A percentile compares a stretch with the other conserved stretches of the same genome.
These are phyloP conservation scores for Orthosia incerta DNA, from an alignment of 2,888 invertebrate genomes.

Conservation along the genomic window DNA sequence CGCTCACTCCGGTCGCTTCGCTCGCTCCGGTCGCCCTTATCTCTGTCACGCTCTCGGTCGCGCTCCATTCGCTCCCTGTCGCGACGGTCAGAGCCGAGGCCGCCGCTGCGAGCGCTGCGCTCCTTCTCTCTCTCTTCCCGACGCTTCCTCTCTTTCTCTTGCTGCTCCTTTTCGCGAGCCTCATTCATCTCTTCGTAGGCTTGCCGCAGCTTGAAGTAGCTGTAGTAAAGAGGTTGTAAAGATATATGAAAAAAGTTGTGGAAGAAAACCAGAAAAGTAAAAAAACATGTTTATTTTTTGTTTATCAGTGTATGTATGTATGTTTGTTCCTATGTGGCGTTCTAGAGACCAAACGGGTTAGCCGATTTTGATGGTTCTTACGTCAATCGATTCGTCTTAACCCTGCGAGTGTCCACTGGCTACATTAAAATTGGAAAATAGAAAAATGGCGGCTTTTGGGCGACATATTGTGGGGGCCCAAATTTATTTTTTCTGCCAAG, in stretches of 20 bases:
- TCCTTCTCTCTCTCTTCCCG: constrained; percentile 87
- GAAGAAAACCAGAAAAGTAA: too few relatives aligned
- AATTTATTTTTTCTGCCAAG: too few relatives aligned
- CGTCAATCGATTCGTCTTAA: too few relatives aligned
- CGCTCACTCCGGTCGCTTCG: constrained; percentile 79
- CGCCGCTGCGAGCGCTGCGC: constrained; percentile 79
- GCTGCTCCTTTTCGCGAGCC: constrained; percentile 91
- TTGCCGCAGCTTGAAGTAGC: constrained; percentile 93
- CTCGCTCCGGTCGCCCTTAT: constrained; percentile 76
- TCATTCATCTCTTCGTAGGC: constrained; percentile 93
- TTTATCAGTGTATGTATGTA: too few relatives aligned
- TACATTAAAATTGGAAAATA: too few relatives aligned
- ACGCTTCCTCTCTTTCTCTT: constrained; percentile 89
- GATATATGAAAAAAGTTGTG: neutral
- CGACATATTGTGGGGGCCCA: too few relatives aligned
- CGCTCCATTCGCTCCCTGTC: constrained; percentile 87
- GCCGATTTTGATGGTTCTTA: too few relatives aligned
- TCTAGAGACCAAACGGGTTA: too few relatives aligned
- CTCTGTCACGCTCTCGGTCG: constrained; percentile 83
- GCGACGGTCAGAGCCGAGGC: constrained; percentile 84
- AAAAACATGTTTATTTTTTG: too few relatives aligned
- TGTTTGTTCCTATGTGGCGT: too few relatives aligned
- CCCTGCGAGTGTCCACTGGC: too few relatives aligned
- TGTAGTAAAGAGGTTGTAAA: constrained; percentile 62
- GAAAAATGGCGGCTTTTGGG: too few relatives aligned